Base-by-base conservation (phyloP, 2,113 vertebrate species). In the Larimichthys crocea region DNA sequence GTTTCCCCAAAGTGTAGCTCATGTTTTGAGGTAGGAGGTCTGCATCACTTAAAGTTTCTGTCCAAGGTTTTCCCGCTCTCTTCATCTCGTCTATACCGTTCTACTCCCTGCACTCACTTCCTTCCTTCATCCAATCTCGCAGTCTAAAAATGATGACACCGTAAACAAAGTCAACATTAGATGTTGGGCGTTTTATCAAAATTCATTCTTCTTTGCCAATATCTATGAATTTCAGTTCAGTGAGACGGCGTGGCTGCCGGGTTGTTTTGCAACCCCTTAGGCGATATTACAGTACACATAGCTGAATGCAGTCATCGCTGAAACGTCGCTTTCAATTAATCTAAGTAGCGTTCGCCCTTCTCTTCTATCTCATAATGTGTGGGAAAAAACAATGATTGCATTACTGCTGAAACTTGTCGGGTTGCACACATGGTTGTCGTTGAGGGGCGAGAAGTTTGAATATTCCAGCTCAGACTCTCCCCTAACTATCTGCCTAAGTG, bases 291-390 rank as follows among this genome's bases (percentile, higher is more conserved):
- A 42, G 44, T 10, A 24, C n/a, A 42, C 53, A 48, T 22, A 60
- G 40, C 60, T 79, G 69, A 63, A 55, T 59, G 64, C 19, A 42
- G 75, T 79, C 80, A 72, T 76, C 46, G 31, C 42, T 22, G 60
- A 66, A 61, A 61, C 24, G n/a, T 71, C 61, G 49, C 6, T 14
- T 79, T 52, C 64, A 49, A 40, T 61, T 40, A 22, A 42, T 52
- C 17, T 7, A 44, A 69, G 22, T 8, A 14, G 20, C 24, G 65
- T 59, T 61, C 10, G 1, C 9, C n/a, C 24, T 35, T 49, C 60
- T 75, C 48, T 19, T 73, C 40, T 56, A 5, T 67, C 61, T 44
- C 61, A 31, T 29, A 19, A 59, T 20, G 26, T 10, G 15, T 65
- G 48, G 75, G 60, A 53, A 73, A 56, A 80, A 56, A 20, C 19